Base-by-base conservation (phyloP, 2,113 vertebrate genomes). In the Chionomys nivalis region DNA sequence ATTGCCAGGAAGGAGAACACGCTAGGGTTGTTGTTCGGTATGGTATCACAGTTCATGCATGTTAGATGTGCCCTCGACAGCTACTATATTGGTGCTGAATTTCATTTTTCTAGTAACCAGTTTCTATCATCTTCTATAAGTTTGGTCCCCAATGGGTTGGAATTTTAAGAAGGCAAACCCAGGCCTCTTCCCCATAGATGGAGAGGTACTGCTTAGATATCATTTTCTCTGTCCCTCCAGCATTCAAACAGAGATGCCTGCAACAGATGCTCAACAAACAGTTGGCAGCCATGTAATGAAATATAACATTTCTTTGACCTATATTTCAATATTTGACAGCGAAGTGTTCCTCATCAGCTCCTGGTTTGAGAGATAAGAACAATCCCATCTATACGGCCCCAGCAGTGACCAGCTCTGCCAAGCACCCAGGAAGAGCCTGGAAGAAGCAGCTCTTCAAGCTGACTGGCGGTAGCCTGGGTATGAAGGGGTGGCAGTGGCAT, bases 321-420 rank as follows among this genome's bases (percentile, higher is more conserved):
- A 2, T 36, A 47, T 89, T 90, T 89, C 39, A 16, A 47, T 47
- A 19, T 78, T 26, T 78, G 58, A 52, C 75, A 90, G 89, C 75
- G 4, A 90, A 39, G 33, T 39, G 75, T 49, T 65, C 89, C n/a
- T 66, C 61, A 19, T 19, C 61, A 0, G 63, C 42, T 2, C 75
- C 89, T n/a, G 75, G 89, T 36, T 19, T 77, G 42, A 90, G 89
- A 90, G 89, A 90, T 19, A n/a, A 90, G 89, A 78, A 90, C 31
- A 90, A 90, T 26, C 89, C 89, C 23, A 19, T 90, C 42, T 90
- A 90, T 3, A 90, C 4, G 11, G 58, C 89, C 23, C 89, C 89
- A 78, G 42, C 58, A 17, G 49, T 78, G 89, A 39, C 5, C 23
- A 28, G 44, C 44, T 44, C 33, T 49, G 44, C 42, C 58, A 65